phyloP scores from a whole-genome alignment of 2,797 vertebrate genomes.

The Coregonus suidteri region DNA sequence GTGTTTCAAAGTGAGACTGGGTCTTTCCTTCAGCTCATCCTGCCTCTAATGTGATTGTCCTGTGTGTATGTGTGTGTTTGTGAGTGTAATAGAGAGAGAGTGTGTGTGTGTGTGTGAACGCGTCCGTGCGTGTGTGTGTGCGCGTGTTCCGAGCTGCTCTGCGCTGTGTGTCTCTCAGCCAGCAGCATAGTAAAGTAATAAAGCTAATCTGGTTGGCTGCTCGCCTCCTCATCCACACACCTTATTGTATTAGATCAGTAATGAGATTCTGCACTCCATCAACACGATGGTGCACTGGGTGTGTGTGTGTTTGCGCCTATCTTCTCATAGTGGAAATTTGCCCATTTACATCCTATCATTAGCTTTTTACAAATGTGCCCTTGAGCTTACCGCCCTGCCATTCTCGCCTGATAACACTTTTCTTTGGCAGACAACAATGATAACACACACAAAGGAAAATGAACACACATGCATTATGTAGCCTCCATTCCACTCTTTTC shows the following conservation, averaged over 20 bases:
- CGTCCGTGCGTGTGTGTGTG: no score
- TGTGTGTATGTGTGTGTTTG: constrained; percentile 62
- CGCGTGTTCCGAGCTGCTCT: background rate
- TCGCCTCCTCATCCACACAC: constrained; percentile 85
- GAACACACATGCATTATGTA: constrained; percentile 6
- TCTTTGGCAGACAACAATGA: constrained; percentile 79
- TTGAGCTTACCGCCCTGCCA: constrained; percentile 80
- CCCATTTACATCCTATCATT: constrained; percentile 96
- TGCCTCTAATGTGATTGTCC: constrained; percentile 98
- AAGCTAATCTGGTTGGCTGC: constrained; percentile 91
- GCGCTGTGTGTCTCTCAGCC: constrained; percentile 84
- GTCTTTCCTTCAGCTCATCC: constrained; percentile 89
- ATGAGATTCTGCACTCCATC: constrained; percentile 93
- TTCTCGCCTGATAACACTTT: constrained; percentile 78
- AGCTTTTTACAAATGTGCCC: constrained; percentile 93
- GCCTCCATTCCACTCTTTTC: no score
- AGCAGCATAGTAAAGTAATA: constrained; percentile 93
- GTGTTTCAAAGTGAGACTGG: constrained; percentile 63
- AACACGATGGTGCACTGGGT: constrained; percentile 73
- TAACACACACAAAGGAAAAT: constrained; percentile 26
- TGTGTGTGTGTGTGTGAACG: background rate
- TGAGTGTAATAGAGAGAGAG: background rate
- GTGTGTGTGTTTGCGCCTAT: constrained; percentile 64
- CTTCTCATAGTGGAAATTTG: constrained; percentile 82
- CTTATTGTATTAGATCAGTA: constrained; percentile 98